These are phyloP conservation scores for Pocillopora damicornis DNA, from an alignment of 64 coral and sea anemone species.

Conservation along the genomic window DNA sequence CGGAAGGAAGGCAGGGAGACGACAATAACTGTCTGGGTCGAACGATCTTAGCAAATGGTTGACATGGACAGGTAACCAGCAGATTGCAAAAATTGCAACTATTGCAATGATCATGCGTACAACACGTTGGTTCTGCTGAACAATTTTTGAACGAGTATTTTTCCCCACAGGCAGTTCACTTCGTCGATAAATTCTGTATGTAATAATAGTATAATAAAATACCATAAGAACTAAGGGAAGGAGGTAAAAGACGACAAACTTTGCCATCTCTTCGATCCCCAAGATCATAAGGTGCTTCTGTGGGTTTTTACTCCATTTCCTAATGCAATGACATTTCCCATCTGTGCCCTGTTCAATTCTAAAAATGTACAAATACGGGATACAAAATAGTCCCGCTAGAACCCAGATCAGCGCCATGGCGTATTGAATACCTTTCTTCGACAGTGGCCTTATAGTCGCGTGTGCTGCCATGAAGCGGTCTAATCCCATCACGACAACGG, in stretches of 20 bases:
- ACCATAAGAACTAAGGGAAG: conserved; percentile 47
- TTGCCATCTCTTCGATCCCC: conserved; percentile 25
- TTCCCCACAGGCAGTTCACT: not conserved
- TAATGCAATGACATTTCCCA: conserved; percentile 19
- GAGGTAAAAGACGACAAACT: conserved; percentile 34
- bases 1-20: conserved; percentile 28
- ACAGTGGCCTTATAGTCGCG: conserved; percentile 34
- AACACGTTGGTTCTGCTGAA: conserved; percentile 48
- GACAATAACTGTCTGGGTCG: conserved; percentile 24
- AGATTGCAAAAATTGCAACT: conserved; percentile 56
- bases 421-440: not conserved
- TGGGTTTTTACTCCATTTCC: conserved; percentile 16
- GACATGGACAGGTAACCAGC: conserved; percentile 70
- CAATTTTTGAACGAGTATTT: conserved; percentile 24
- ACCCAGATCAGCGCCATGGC: conserved; percentile 34
- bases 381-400: not conserved
- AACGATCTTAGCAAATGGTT: conserved; percentile 56
- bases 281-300: not conserved
- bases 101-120: conserved; percentile 54
- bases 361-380: conserved; percentile 40
- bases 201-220: conserved; percentile 44
- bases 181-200: conserved; percentile 26
- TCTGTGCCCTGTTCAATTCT: not conserved
- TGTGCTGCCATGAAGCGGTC: conserved; percentile 55
- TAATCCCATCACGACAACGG: conserved; percentile 65